Evolutionary conservation across 1,140 invertebrate species (phyloP).

Genomic region (Teleopsis dalmanni): DNA sequence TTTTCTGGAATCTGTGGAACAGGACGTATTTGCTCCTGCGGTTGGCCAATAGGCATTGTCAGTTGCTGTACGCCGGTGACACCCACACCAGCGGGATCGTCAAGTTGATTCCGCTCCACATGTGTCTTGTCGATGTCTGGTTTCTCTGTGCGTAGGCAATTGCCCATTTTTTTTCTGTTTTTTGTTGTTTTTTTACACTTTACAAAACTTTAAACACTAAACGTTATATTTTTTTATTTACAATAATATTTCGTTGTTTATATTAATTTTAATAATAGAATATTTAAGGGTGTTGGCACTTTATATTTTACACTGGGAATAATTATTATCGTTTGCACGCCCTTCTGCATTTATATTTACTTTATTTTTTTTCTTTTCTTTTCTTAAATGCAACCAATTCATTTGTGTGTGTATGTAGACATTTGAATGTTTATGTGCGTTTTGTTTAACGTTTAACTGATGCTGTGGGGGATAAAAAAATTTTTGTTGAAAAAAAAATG

Average conservation of each 20-base stretch:
- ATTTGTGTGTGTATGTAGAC: no score
- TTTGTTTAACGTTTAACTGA: no score
- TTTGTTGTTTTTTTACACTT: neutral
- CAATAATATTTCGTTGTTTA: neutral
- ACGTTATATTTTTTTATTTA: no score
- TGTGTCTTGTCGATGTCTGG: slow-evolving; percentile 33
- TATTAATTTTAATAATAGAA: neutral
- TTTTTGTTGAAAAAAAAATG: no score
- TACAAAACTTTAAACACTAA: no score
- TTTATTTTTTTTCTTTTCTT: slow-evolving; percentile 3
- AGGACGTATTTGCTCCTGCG: slow-evolving; percentile 39
- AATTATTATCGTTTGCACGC: no score
- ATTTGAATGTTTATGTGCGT: no score
- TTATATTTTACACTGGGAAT: no score
- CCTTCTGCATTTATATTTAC: neutral
- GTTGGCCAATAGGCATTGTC: slow-evolving; percentile 28
- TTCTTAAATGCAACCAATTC: no score
- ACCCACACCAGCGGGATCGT: slow-evolving; percentile 24
- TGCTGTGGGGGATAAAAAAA: no score
- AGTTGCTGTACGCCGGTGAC: slow-evolving; percentile 31
- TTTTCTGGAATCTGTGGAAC: slow-evolving; percentile 53
- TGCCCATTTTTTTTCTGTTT: slow-evolving; percentile 28
- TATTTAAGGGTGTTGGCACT: slow-evolving; percentile 7
- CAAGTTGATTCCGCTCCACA: slow-evolving; percentile 20
- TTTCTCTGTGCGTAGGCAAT: slow-evolving; percentile 41